Conservation (phyloP, 2,888 invertebrate genomes). For the Rhagonycha fulva region DNA sequence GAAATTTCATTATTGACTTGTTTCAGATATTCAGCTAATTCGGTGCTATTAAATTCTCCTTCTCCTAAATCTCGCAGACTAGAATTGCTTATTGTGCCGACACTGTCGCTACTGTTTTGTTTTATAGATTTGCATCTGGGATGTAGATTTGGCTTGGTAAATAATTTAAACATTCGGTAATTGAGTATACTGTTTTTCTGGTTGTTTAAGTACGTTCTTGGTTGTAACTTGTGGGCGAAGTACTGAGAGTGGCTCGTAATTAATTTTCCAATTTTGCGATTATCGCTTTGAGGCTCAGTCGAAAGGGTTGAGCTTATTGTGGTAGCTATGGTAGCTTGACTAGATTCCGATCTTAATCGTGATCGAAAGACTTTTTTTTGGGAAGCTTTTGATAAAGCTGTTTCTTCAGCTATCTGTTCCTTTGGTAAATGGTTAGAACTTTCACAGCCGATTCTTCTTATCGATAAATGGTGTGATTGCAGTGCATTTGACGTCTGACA, state of each 20-base stretch:
- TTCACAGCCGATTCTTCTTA: background rate
- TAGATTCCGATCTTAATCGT: slow-evolving; percentile 45
- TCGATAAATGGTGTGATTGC: background rate
- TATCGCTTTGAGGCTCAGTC: background rate
- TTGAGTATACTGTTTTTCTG: slow-evolving; percentile 12
- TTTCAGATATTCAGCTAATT: slow-evolving; percentile 71
- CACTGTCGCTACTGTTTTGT: slow-evolving; percentile 18
- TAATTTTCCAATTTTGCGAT: slow-evolving; percentile 34
- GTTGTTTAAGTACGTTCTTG: background rate
- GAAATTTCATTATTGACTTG: slow-evolving; percentile 61
- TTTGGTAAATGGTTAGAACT: background rate
- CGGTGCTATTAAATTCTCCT: slow-evolving; percentile 68
- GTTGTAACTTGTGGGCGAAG: background rate
- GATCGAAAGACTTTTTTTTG: slow-evolving; percentile 29
- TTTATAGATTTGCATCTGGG: slow-evolving; percentile 9
- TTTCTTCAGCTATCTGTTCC: slow-evolving; percentile 2
- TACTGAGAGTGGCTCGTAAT: background rate
- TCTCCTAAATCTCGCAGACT: slow-evolving; percentile 74
- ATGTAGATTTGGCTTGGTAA: slow-evolving; percentile 4
- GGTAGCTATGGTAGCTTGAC: slow-evolving; percentile 47
- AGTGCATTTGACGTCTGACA: slow-evolving; percentile 7
- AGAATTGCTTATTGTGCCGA: slow-evolving; percentile 70
- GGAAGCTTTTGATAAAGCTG: background rate
- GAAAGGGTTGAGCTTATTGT: slow-evolving; percentile 40
- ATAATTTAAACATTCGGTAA: slow-evolving; percentile 24